Evolutionary conservation across 2,797 vertebrate genomes (phyloP), one percentile per base, ranked within the genome.

Genomic region (Remorina albescens): DNA sequence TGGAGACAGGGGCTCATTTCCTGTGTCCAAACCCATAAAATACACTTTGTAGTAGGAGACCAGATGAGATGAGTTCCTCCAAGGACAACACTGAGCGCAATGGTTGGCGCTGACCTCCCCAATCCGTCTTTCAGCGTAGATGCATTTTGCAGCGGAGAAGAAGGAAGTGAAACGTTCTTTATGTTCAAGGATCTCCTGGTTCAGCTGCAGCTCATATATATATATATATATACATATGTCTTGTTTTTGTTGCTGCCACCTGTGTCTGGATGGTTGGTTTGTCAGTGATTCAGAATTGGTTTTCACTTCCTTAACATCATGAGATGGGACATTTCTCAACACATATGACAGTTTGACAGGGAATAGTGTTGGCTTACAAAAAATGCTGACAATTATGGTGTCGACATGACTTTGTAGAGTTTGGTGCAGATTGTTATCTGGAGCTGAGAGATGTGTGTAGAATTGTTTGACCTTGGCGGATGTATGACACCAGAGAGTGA

Each of bases 1-100:
- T 71, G 61, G 23, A 41, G 60, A 71, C 46, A n/a, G n/a, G n/a
- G 60, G 34, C 68, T 85, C 70, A 63, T 71, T 88, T 89, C 87
- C 89, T 85, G 80, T 82, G 39, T 67, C 55, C 64, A 23, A 53
- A 56, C 46, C 23, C 39, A 49, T 34, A 28, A 37, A 67, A 57
- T 25, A 47, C 0, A 0, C 51, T 60, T 54, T 55, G 21, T 67
- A 51, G 53, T 4, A 36, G 42, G 6, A 75, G 47, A n/a, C n/a
- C n/a, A n/a, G n/a, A 50, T 23, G 26, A 57, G 46, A 46, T 8
- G 54, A 80, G 76, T 56, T 78, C 64, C 64, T 80, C 46, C 8
- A 39, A 74, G 15, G 39, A 65, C 61, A 18, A 39, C 2, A 11
- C 8, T 15, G 21, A 83, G 53, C n/a, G n/a, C n/a, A n/a, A n/a